A percentile compares a stretch with the other conserved stretches of the same genome.
Evolutionary conservation across 2,888 invertebrate species (phyloP).

Genomic region (Callyntrura sp.): DNA sequence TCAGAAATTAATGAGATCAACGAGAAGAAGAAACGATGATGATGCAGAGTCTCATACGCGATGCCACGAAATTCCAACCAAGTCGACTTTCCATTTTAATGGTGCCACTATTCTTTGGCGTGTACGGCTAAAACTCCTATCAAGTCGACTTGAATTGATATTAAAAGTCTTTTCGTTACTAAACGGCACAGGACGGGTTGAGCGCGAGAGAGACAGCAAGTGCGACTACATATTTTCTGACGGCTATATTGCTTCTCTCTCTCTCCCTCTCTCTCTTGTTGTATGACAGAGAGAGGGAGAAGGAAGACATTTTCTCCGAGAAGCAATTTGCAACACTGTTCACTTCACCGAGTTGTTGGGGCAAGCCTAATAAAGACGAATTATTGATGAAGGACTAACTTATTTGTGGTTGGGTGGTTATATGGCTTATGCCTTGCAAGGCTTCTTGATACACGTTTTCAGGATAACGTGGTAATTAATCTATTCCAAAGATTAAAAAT

Average conservation of each 20-base stretch:
- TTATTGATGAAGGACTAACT: constrained; percentile 63
- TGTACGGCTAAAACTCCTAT: too few species aligned
- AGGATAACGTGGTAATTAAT: constrained; percentile 77
- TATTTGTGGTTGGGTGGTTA: not conserved
- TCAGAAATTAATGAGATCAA: constrained; percentile 78
- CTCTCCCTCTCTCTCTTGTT: too few species aligned
- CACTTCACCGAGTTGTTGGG: not conserved
- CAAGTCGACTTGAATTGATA: not conserved
- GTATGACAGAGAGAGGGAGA: not conserved
- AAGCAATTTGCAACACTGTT: constrained; percentile 6
- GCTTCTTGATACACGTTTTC: constrained; percentile 9
- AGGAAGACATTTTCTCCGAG: not conserved
- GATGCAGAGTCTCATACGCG: too few species aligned
- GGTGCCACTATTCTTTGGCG: not conserved
- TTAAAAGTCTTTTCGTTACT: not conserved
- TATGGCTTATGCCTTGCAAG: not conserved
- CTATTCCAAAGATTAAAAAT: constrained; percentile 71
- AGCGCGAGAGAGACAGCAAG: too few species aligned
- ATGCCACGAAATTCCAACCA: constrained; percentile 58
- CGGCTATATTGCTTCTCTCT: too few species aligned
- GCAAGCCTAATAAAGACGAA: constrained; percentile 67
- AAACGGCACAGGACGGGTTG: not conserved
- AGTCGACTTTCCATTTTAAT: constrained; percentile 56
- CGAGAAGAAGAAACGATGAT: constrained; percentile 65
- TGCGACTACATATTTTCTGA: too few species aligned